These are phyloP conservation scores for Rhinogobio ventralis DNA, from an alignment of 2,797 vertebrate species.

Conservation along the genomic window DNA sequence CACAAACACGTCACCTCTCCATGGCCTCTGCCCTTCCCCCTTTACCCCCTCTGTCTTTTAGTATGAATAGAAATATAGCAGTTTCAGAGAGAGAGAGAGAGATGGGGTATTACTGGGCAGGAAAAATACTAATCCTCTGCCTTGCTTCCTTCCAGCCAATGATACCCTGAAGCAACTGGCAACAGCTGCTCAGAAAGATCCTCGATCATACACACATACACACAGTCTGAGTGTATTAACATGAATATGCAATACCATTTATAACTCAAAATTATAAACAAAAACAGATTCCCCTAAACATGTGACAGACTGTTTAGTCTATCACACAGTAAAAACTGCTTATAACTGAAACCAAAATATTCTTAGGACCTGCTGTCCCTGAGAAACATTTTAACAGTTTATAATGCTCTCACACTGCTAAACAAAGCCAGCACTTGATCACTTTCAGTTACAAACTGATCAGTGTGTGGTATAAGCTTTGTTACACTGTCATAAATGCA, in stretches of 20 bases:
- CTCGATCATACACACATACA: conserved; percentile 47
- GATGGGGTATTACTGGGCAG: no score
- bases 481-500: conserved; percentile 42
- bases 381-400: conserved; percentile 18
- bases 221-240: conserved; percentile 33
- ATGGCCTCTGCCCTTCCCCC: conserved; percentile 26
- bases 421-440: conserved; percentile 33
- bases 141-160: conserved; percentile 63
- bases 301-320: conserved; percentile 42
- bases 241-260: conserved; percentile 38
- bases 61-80: conserved; percentile 23
- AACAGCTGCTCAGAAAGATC: conserved; percentile 64
- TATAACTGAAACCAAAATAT: conserved; percentile 23
- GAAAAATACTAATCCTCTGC: conserved; percentile 61
- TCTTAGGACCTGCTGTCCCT: not conserved
- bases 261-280: conserved; percentile 34
- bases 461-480: conserved; percentile 17
- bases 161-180: conserved; percentile 70
- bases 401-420: conserved; percentile 4
- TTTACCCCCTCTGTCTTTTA: conserved; percentile 24
- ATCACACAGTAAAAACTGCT: conserved; percentile 7
- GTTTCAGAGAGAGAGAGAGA: conserved; percentile 16
- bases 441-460: conserved; percentile 29
- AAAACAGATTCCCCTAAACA: conserved; percentile 33
- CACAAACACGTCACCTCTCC: conserved; percentile 42